These are phyloP conservation scores for Hyles lineata DNA, from an alignment of 2,888 invertebrate genomes.

Conservation along the genomic window DNA sequence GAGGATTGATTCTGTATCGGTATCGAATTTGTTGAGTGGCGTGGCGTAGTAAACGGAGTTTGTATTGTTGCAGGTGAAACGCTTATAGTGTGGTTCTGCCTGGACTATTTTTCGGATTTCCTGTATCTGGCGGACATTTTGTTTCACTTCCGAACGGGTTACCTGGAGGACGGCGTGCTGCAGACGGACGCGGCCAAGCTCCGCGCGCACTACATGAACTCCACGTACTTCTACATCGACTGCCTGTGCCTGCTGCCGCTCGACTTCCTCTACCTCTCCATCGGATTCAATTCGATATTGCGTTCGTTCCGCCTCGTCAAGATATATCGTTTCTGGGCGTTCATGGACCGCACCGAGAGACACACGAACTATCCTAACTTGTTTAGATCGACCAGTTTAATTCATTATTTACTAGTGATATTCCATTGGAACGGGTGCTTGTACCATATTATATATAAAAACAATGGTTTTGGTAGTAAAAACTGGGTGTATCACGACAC, in stretches of 20 bases:
- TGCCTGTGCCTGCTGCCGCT: constrained; percentile 98
- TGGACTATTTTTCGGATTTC: constrained; percentile 98
- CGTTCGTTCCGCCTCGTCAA: constrained; percentile 98
- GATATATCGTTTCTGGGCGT: constrained; percentile 99
- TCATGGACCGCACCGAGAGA: constrained; percentile 98
- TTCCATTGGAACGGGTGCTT: constrained; percentile 99
- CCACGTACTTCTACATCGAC: constrained; percentile 98
- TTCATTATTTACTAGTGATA: constrained; percentile 98
- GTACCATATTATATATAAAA: constrained; percentile 98
- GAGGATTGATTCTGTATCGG: neutral
- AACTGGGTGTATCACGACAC: constrained; percentile 96
- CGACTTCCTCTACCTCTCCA: constrained; percentile 98
- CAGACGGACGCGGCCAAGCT: constrained; percentile 98
- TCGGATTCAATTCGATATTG: constrained; percentile 98
- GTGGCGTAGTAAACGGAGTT: neutral
- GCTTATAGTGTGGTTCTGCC: constrained; percentile 96
- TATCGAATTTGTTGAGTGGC: neutral
- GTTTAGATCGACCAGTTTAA: constrained; percentile 95
- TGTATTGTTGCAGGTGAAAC: constrained; percentile 89
- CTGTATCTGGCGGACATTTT: constrained; percentile 98
- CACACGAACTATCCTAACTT: constrained; percentile 99
- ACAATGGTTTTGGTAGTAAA: constrained; percentile 96
- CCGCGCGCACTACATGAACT: constrained; percentile 98
- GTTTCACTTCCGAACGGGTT: constrained; percentile 98
- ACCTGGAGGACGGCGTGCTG: constrained; percentile 98